A percentile compares a stretch with the other conserved stretches of the same genome.
phyloP scores from a whole-genome alignment of 2,113 vertebrate genomes.

The Callipepla californica region DNA sequence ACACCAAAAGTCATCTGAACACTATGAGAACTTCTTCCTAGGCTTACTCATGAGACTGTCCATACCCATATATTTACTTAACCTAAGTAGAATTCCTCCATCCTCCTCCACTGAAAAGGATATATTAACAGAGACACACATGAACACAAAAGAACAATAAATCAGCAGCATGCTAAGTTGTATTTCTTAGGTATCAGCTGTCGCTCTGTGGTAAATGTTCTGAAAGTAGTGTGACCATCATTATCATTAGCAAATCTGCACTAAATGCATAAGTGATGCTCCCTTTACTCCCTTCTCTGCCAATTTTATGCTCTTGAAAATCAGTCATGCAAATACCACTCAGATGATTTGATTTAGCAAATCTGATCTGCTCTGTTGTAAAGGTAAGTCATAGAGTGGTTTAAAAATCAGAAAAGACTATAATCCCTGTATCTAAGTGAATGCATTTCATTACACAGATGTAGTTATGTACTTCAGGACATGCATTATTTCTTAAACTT shows the following conservation, averaged over 20 bases:
- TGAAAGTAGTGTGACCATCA: neutral
- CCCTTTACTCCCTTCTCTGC: neutral
- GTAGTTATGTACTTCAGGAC: neutral
- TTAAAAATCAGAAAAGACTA: conserved; percentile 21
- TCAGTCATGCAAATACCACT: conserved; percentile 21
- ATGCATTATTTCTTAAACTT: neutral
- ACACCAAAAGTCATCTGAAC: neutral
- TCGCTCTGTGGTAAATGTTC: neutral
- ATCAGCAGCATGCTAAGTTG: neutral
- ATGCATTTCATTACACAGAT: neutral
- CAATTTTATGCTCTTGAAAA: conserved; percentile 17
- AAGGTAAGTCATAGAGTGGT: neutral
- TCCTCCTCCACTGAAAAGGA: neutral
- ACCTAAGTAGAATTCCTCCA: neutral
- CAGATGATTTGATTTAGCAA: conserved; percentile 47
- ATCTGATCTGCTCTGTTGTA: conserved; percentile 5
- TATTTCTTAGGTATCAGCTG: neutral
- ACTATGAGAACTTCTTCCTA: neutral
- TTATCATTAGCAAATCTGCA: conserved; percentile 9
- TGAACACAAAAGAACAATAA: neutral
- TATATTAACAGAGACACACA: neutral
- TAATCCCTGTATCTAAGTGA: neutral
- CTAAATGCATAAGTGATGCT: conserved; percentile 16
- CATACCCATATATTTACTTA: neutral
- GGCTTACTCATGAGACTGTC: neutral